Base-by-base conservation (phyloP, 2,888 invertebrate genomes). In the Drosophila eohydei region DNA sequence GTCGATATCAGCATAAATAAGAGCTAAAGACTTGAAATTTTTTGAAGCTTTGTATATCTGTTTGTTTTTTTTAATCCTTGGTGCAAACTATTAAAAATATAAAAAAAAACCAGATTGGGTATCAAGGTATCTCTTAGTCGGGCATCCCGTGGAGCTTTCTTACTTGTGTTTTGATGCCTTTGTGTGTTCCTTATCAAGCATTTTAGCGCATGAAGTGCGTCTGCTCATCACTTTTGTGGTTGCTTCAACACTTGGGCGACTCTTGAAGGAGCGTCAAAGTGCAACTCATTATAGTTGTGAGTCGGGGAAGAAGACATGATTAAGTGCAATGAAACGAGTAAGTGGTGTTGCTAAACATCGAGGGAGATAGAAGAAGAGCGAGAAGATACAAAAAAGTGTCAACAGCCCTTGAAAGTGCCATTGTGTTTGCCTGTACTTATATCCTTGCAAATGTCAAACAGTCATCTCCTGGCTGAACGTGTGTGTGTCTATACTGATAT, bases 271-370 rank as follows among this genome's bases (percentile, higher is more conserved):
- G 66, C 65, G 73, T 75, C 81, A 88, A 89, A 86, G 90, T 89
- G 90, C 83, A 89, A 85, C 90, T 86, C 88, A 88, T 89, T 88
- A 83, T 74, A 81, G 73, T 61, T 72, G 36, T 80, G 57, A 54
- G 74, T 43, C 40, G 26, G 21, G 73, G 21, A 32, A 48, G 43
- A 62, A 88, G 72, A 80, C 78, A 85, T 88, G 78, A 88, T 89
- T 85, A 85, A 89, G 85, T 89, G 89, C 83, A 89, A 89, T 84
- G 76, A 81, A 89, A 87, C 72, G 75, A 81, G 89, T 88, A 86
- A 88, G 83, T 70, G 87, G 51, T 69, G 74, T 58, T 70, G 71
- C 77, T 66, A 75, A 71, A 58, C 66, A 68, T 62, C 77, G 64
- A 67, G 58, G 28, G 12, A 64, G 43, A 68, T 55, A 58, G 36